Conservation (phyloP, 2,113 vertebrate species). For the Cygnus buccinator region DNA sequence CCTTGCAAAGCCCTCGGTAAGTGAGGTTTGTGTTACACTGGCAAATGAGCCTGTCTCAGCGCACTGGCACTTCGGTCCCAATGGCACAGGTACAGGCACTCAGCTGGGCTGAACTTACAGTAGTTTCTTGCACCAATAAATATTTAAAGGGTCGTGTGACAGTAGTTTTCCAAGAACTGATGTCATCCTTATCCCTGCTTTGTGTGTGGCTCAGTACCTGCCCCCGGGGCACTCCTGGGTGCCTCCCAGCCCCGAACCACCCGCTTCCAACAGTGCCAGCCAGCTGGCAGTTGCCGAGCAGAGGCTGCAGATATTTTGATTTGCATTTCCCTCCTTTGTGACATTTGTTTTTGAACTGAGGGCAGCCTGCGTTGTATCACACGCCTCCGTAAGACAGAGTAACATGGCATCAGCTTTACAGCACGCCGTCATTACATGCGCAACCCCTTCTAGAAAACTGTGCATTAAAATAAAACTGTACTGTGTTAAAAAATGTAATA, state of each 20-base stretch:
- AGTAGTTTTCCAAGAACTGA: background rate
- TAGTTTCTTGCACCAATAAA: background rate
- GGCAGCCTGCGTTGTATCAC: background rate
- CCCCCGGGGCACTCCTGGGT: too few relatives aligned
- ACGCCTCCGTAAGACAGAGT: background rate
- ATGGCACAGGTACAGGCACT: accelerated
- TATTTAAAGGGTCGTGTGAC: background rate
- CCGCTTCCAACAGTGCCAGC: accelerated
- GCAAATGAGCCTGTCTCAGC: accelerated
- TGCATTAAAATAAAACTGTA: background rate
- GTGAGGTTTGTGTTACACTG: accelerated
- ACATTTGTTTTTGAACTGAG: background rate
- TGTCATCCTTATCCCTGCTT: background rate
- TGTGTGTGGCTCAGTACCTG: background rate
- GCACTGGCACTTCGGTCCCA: accelerated
- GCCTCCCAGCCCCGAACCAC: background rate
- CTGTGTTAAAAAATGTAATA: background rate
- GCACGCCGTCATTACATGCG: background rate
- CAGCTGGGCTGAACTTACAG: background rate
- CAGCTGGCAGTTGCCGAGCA: background rate
- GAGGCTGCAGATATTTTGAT: background rate
- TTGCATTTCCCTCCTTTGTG: background rate
- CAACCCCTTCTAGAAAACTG: conserved; percentile 2
- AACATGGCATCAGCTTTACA: background rate
- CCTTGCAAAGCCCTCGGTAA: accelerated